These are phyloP conservation scores for Saccopteryx leptura DNA, from an alignment of 2,113 vertebrate genomes.

Conservation along the genomic window DNA sequence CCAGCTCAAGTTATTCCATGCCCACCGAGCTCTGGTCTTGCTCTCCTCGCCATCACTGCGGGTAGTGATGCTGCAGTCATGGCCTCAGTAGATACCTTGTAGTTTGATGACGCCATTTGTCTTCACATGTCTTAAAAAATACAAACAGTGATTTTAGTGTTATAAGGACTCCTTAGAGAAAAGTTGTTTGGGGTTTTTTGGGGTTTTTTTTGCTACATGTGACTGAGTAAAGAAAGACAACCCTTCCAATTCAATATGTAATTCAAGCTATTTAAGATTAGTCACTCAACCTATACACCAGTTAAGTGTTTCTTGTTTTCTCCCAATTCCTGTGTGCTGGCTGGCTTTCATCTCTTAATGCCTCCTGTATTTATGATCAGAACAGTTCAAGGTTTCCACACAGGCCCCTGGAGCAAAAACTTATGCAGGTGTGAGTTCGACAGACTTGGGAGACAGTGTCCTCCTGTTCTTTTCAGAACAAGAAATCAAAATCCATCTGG, in stretches of 20 bases:
- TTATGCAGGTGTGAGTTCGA: neutral
- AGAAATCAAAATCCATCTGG: neutral
- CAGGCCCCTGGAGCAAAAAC: slow-evolving; percentile 18
- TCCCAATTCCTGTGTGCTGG: neutral
- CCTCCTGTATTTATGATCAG: slow-evolving; percentile 10
- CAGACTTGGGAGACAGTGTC: neutral
- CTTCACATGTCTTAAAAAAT: slow-evolving; percentile 79
- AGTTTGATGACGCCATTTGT: slow-evolving; percentile 83
- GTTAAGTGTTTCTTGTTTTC: slow-evolving; percentile 41
- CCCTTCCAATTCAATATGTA: neutral
- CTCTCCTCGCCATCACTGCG: slow-evolving; percentile 60
- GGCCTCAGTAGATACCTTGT: slow-evolving; percentile 79
- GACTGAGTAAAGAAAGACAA: slow-evolving; percentile 1
- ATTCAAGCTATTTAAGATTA: neutral
- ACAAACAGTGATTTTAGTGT: slow-evolving; percentile 72
- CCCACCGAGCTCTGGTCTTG: slow-evolving; percentile 68
- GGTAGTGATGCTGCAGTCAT: slow-evolving; percentile 66
- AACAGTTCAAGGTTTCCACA: slow-evolving; percentile 32
- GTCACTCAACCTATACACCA: neutral
- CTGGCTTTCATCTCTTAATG: slow-evolving; percentile 7
- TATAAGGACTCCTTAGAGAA: slow-evolving; percentile 59
- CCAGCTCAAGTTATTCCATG: slow-evolving; percentile 43
- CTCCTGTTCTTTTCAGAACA: slow-evolving; percentile 24
- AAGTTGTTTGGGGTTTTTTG: neutral
- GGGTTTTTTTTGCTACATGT: neutral